Evolutionary conservation across 2,113 vertebrate species (phyloP).

Genomic region (Tonatia bakeri): DNA sequence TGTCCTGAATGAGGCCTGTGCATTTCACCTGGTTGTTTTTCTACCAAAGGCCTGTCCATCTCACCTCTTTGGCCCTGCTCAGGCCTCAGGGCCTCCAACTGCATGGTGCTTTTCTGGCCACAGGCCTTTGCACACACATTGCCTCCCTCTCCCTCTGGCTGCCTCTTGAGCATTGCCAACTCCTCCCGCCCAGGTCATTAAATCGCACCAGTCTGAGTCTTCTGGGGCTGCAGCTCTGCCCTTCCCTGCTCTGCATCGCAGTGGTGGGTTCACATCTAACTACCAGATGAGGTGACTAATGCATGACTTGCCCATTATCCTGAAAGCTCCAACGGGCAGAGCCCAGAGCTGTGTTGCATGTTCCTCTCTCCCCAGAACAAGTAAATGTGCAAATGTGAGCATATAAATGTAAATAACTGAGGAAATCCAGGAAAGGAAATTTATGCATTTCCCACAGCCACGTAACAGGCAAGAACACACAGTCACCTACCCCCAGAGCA

Average conservation of each 20-base stretch:
- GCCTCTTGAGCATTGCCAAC: background rate
- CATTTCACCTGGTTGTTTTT: background rate
- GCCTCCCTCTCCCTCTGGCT: background rate
- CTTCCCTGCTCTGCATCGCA: background rate
- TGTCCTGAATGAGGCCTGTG: background rate
- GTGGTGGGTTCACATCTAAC: background rate
- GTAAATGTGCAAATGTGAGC: background rate
- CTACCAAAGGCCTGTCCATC: background rate
- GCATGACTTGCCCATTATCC: background rate
- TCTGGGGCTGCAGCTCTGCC: background rate
- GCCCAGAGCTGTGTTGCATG: background rate
- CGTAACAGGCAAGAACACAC: background rate
- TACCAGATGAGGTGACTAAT: background rate
- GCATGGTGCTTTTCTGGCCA: background rate
- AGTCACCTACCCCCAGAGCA: no score
- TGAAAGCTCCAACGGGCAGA: background rate
- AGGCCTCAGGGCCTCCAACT: background rate
- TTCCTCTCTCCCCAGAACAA: background rate
- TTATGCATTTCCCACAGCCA: background rate
- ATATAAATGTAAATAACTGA: background rate
- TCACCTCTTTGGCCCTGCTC: background rate
- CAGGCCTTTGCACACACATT: background rate
- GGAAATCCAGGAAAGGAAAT: background rate
- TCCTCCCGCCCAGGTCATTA: background rate
- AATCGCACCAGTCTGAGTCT: background rate